These are phyloP conservation scores for Dasypus novemcinctus DNA, from an alignment of 2,113 vertebrate species.

Conservation along the genomic window DNA sequence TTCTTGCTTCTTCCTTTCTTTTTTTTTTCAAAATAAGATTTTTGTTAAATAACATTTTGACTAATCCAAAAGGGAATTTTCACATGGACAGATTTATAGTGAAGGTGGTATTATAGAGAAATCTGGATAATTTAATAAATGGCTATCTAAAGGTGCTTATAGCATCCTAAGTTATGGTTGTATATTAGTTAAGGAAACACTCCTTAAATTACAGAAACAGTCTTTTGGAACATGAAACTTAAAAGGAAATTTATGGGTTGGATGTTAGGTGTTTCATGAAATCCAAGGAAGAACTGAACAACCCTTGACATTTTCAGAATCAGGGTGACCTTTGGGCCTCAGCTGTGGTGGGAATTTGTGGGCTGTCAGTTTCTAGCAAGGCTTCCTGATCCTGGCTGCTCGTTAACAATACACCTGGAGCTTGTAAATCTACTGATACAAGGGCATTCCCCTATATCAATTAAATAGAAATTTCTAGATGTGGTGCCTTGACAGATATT, in stretches of 20 bases:
- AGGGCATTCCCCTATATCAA: background rate
- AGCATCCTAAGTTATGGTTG: background rate
- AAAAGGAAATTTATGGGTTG: background rate
- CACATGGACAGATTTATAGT: background rate
- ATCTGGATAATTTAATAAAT: background rate
- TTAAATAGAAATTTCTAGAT: background rate
- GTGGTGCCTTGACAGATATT: background rate
- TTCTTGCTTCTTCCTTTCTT: slow-evolving; percentile 15
- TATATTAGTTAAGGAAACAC: background rate
- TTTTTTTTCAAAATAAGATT: slow-evolving; percentile 10
- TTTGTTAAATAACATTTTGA: slow-evolving; percentile 34
- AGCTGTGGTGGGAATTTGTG: background rate
- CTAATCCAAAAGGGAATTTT: slow-evolving; percentile 5
- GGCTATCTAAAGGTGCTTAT: background rate
- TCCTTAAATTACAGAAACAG: background rate
- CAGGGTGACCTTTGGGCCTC: background rate
- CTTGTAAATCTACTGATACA: background rate
- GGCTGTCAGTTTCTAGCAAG: background rate
- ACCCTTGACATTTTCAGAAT: background rate
- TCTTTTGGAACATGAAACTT: background rate
- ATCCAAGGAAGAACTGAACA: background rate
- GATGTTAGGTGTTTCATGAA: background rate
- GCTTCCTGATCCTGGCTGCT: background rate
- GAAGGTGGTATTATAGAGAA: background rate
- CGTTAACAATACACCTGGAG: background rate